Percentiles rank a stretch among this genome's conserved stretches.
phyloP scores from a whole-genome alignment of 1,140 invertebrate species.

The Bursaphelenchus mucronatus region DNA sequence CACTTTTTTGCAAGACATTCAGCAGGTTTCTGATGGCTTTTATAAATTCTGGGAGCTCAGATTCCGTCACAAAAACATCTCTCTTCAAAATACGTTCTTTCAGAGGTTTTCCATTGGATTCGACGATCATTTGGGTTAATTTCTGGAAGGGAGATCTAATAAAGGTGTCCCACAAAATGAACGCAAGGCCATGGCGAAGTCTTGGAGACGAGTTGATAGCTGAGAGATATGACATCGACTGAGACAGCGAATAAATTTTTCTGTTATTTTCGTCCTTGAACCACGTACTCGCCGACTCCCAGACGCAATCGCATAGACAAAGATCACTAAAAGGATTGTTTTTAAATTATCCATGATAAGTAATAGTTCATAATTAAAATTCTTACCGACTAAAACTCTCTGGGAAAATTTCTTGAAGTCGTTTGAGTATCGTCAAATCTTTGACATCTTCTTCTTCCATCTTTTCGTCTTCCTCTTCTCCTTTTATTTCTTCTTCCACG shows the following conservation, averaged over 20 bases:
- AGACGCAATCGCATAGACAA: conserved; percentile 31
- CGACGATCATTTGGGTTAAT: conserved; percentile 17
- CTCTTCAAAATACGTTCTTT: conserved; percentile 33
- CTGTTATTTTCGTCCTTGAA: conserved; percentile 43
- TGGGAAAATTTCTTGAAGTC: too few relatives aligned
- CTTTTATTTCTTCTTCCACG: background rate
- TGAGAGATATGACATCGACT: too few relatives aligned
- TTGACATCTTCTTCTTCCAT: too few relatives aligned
- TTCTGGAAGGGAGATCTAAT: conserved; percentile 27
- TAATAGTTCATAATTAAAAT: too few relatives aligned
- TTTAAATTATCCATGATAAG: too few relatives aligned
- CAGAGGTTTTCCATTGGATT: background rate
- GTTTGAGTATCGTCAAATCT: too few relatives aligned
- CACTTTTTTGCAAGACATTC: conserved; percentile 5
- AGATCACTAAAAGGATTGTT: too few relatives aligned
- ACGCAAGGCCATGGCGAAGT: conserved; percentile 42
- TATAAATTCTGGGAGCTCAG: conserved; percentile 30
- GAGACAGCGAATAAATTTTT: conserved; percentile 19
- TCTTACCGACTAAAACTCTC: too few relatives aligned
- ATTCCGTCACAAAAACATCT: conserved; percentile 35
- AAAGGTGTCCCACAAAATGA: conserved; percentile 49
- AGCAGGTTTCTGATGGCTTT: conserved; percentile 27
- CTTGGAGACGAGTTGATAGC: background rate
- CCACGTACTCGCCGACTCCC: conserved; percentile 44
- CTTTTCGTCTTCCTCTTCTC: background rate